These are phyloP conservation scores for Erebia epiphron DNA, from an alignment of 2,888 invertebrate species.

Conservation along the genomic window DNA sequence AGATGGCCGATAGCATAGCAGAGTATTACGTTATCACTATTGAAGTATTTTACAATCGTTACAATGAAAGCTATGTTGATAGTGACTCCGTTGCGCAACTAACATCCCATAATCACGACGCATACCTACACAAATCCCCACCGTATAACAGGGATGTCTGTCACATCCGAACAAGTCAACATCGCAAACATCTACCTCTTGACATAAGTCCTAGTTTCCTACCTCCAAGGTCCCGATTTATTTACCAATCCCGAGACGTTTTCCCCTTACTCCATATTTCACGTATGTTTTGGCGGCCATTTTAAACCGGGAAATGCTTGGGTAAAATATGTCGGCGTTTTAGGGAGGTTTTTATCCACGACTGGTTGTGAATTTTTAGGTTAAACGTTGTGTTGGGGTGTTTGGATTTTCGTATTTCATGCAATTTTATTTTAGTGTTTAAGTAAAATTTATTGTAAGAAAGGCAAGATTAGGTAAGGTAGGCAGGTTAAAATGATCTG, in stretches of 20 bases:
- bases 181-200: constrained; percentile 30
- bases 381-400: background rate
- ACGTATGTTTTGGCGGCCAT: constrained; percentile 13
- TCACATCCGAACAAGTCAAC: constrained; percentile 27
- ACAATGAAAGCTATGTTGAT: too few species aligned
- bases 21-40: too few species aligned
- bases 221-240: constrained; percentile 26
- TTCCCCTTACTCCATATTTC: constrained; percentile 20
- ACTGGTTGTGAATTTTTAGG: background rate
- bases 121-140: constrained; percentile 16
- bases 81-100: background rate
- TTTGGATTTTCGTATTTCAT: background rate
- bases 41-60: too few species aligned
- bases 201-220: constrained; percentile 29
- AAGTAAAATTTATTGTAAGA: too few species aligned
- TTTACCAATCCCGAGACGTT: constrained; percentile 27
- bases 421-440: too few species aligned
- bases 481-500: too few species aligned
- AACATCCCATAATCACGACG: background rate
- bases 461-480: too few species aligned
- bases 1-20: too few species aligned
- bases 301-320: constrained; percentile 14
- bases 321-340: constrained; percentile 14
- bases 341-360: background rate
- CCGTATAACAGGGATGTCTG: constrained; percentile 2